phyloP scores from a whole-genome alignment of 2,888 invertebrate species.

The Andrena hattorfiana region DNA sequence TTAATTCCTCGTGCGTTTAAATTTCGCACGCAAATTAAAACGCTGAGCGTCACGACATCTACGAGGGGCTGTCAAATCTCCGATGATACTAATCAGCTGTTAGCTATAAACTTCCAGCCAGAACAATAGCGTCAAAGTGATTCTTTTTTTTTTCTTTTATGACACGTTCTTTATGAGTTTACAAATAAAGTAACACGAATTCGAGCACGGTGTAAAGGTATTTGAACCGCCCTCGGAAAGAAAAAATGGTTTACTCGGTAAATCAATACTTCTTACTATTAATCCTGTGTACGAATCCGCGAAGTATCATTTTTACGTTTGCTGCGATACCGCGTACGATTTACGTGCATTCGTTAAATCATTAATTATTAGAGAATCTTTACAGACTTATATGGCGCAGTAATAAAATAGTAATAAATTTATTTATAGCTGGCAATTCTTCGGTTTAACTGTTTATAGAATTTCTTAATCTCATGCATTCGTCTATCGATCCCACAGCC shows the following conservation, averaged over 20 bases:
- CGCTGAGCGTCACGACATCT: slow-evolving; percentile 50
- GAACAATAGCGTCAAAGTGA: neutral
- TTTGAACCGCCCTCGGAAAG: neutral
- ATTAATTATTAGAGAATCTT: neutral
- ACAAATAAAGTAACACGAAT: slow-evolving; percentile 16
- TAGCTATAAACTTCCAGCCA: neutral
- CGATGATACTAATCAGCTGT: slow-evolving; percentile 48
- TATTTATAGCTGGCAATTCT: neutral
- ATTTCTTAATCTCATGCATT: slow-evolving; percentile 1
- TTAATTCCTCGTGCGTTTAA: slow-evolving; percentile 6
- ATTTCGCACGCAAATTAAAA: slow-evolving; percentile 39
- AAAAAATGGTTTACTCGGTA: slow-evolving; percentile 78
- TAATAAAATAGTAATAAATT: neutral
- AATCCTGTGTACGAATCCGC: neutral
- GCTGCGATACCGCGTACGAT: neutral
- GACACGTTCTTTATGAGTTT: slow-evolving; percentile 13
- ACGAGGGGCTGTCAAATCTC: slow-evolving; percentile 41
- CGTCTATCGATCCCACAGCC: slow-evolving; percentile 84
- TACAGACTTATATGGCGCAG: neutral
- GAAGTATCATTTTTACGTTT: neutral
- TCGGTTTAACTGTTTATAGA: neutral
- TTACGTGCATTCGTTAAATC: neutral
- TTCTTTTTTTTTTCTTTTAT: neutral
- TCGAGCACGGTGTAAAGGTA: neutral
- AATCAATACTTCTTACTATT: slow-evolving; percentile 42